A percentile compares a stretch with the other conserved stretches of the same genome.
phyloP scores from a whole-genome alignment of 2,888 invertebrate genomes.

The Thysanoteuthis rhombus region DNA sequence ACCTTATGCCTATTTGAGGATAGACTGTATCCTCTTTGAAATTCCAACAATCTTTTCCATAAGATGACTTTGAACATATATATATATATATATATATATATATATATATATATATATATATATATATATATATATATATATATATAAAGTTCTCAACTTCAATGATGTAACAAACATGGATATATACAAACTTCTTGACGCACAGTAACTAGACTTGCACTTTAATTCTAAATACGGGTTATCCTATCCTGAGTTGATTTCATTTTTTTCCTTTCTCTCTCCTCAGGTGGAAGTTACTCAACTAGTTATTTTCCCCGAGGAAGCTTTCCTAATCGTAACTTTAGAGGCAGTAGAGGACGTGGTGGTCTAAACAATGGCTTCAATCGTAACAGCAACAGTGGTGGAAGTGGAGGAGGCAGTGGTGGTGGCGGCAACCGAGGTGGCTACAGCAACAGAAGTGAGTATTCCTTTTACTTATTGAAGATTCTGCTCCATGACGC shows the following conservation, averaged over 20 bases:
- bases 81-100: too few relatives aligned
- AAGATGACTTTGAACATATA: too few relatives aligned
- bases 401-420: slow-evolving; percentile 42
- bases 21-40: too few relatives aligned
- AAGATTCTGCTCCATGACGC: too few relatives aligned
- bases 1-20: too few relatives aligned
- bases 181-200: too few relatives aligned
- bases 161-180: too few relatives aligned
- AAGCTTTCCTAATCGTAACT: slow-evolving; percentile 33
- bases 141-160: too few relatives aligned
- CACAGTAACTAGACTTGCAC: too few relatives aligned
- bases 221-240: background rate
- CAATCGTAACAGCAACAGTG: slow-evolving; percentile 43
- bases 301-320: slow-evolving; percentile 23
- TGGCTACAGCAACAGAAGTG: slow-evolving; percentile 13
- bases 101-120: too few relatives aligned
- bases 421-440: slow-evolving; percentile 42
- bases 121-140: too few relatives aligned
- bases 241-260: background rate
- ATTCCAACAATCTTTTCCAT: too few relatives aligned
- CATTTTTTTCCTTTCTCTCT: background rate
- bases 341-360: slow-evolving; percentile 37
- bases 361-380: slow-evolving; percentile 43
- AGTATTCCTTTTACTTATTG: background rate
- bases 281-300: slow-evolving; percentile 14